These are phyloP conservation scores for Acipenser transmontanus DNA, from an alignment of 2,797 vertebrate genomes.

Conservation along the genomic window DNA sequence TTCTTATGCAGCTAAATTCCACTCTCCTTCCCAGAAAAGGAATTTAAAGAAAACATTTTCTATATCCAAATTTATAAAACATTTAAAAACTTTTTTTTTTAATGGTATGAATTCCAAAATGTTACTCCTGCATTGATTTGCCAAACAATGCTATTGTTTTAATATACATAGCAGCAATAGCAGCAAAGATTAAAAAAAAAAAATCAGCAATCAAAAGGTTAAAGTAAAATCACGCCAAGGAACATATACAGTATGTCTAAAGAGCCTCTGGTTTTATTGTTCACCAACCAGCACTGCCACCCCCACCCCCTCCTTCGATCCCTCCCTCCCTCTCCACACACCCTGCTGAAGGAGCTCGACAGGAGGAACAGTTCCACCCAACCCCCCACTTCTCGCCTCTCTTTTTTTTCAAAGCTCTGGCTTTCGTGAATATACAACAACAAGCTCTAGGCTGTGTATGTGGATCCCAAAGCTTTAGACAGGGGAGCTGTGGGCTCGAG, in stretches of 20 bases:
- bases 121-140: no score
- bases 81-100: no score
- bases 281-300: constrained; percentile 32
- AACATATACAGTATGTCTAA: constrained; percentile 32
- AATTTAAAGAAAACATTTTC: no score
- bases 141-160: no score
- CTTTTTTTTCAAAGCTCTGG: constrained; percentile 12
- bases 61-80: no score
- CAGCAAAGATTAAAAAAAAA: background rate
- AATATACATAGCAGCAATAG: background rate
- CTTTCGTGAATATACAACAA: constrained; percentile 7
- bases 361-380: constrained; percentile 15
- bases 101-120: no score
- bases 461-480: constrained; percentile 16
- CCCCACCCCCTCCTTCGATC: constrained; percentile 17
- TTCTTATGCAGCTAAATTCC: no score
- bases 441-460: constrained; percentile 11
- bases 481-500: constrained; percentile 12
- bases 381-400: constrained; percentile 18
- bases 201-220: constrained; percentile 1
- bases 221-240: constrained; percentile 10
- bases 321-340: constrained; percentile 8
- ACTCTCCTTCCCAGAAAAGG: no score
- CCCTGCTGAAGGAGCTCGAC: constrained; percentile 14
- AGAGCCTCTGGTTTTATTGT: constrained; percentile 37